Evolutionary conservation across 2,888 invertebrate genomes (phyloP), one percentile per base, ranked within the genome.

Genomic region (Drosophila yooni): DNA sequence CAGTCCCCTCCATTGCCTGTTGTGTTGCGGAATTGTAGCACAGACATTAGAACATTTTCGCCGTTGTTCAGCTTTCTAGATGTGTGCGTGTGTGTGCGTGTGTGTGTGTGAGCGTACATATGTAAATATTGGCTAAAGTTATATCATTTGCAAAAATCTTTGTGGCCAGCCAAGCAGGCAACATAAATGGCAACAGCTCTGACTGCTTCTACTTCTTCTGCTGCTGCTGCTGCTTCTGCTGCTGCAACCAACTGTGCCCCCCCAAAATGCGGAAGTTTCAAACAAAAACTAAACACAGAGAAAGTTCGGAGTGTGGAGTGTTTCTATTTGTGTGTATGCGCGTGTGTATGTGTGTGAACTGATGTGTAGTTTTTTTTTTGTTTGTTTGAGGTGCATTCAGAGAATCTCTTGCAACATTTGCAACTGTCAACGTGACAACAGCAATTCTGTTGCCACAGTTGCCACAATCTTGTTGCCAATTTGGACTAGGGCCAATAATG

Each of bases 41-140:
- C 57, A 86, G 76, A 80, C 77, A 83, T 83, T 81, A 77, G 70
- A 78, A 81, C 72, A 84, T 74, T 70, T 68, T 72, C 59, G 72
- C 63, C 70, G 84, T 72, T 81, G 78, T 77, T 72, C 59, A 66
- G 43, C 68, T 71, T 78, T 74, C 67, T 56, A 65, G 33, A 43
- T 63, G 56, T 31, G 64, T 78, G 59, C 63, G 69, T 69, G 74
- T 80, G 29, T 34, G n/a, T 51, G 29, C 60, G 51, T 31, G n/a
- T 15, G 29, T 73, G 48, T 36, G 38, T 40, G 40, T 34, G 27
- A 48, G 51, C 58, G 53, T 43, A 75, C 67, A 76, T 79, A 85
- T 90, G 90, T 83, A 86, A 90, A 90, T 86, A 86, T 90, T 90
- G 83, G 81, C 82, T 76, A 66, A 71, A 83, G 68, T 86, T 88